Evolutionary conservation across 2,797 vertebrate species (phyloP), one percentile per base, ranked within the genome.

Genomic region (Scomberomorus guttatus): DNA sequence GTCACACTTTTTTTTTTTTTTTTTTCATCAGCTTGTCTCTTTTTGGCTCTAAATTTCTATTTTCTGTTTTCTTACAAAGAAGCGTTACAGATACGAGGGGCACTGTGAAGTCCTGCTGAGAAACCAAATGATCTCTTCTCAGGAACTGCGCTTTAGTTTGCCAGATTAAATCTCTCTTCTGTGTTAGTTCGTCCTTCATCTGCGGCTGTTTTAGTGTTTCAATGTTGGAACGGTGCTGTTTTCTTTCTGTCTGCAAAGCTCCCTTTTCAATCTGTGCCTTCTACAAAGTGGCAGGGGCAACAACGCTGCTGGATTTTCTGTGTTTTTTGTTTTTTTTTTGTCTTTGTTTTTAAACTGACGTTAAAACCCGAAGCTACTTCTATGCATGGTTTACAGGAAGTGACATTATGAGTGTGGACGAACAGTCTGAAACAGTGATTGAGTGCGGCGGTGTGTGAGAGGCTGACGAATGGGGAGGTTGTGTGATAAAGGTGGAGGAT

Each of bases 61-160:
- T 29, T 24, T 32, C 27, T 57, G 18, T 66, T 55, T 65, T 66
- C 29, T 51, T 50, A 56, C 17, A 50, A 17, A n/a, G 57, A 44
- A 20, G 63, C 13, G 29, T 46, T 20, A 56, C 25, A 39, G 39
- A 58, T 46, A n/a, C 22, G 55, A 5, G 39, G 69, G 59, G 52
- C 25, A 17, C 50, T 51, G 59, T 75, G 54, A 62, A 5, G 69
- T 86, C 67, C 74, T 79, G 78, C 62, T 57, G 55, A 82, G 72
- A 86, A 90, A 86, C 88, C 90, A 90, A 90, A 90, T 22, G 42
- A 69, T 79, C 71, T 83, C 29, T 25, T 80, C 89, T 93, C 88
- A 90, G 93, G 91, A 92, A 90, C 27, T 34, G 32, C n/a, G 0
- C 22, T 17, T 75, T 59, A 42, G 54, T 81, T 72, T 64, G 3